Evolutionary conservation across 2,888 invertebrate species (phyloP).

Genomic region (Crossocerus cetratus): DNA sequence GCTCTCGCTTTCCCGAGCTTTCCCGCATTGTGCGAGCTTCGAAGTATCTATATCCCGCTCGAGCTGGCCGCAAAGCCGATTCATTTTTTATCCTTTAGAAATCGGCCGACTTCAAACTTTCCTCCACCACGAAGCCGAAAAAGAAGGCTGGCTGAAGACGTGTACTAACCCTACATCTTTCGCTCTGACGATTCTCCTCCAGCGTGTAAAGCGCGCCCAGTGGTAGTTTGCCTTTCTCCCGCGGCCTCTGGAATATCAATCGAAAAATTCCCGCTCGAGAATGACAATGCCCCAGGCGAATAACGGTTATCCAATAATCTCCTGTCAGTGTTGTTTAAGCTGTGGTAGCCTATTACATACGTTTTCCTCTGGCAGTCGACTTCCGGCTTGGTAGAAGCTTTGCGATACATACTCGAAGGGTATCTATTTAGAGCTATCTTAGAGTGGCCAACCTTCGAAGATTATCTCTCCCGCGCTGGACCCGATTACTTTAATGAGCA

Average conservation of each 20-base stretch:
- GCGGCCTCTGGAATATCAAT: slow-evolving; percentile 6
- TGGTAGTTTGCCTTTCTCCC: neutral
- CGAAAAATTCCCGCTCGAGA: neutral
- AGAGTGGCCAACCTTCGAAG: too few species aligned
- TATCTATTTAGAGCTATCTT: too few species aligned
- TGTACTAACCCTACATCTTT: neutral
- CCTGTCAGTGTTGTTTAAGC: too few species aligned
- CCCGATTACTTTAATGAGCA: neutral
- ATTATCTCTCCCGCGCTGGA: too few species aligned
- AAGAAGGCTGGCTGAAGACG: neutral
- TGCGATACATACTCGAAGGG: too few species aligned
- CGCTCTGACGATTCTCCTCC: slow-evolving; percentile 4
- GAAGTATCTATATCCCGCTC: slow-evolving; percentile 8
- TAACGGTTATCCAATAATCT: neutral
- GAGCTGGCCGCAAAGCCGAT: slow-evolving; percentile 22
- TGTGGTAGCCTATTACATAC: too few species aligned
- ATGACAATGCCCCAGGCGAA: neutral
- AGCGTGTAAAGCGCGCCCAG: neutral
- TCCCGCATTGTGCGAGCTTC: slow-evolving; percentile 2
- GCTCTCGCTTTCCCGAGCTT: neutral
- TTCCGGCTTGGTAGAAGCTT: too few species aligned
- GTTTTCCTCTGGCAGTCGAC: too few species aligned
- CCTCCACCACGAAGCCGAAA: slow-evolving; percentile 14
- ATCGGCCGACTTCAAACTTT: slow-evolving; percentile 25
- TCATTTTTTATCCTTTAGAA: slow-evolving; percentile 32